Base-by-base conservation (phyloP, 2,113 vertebrate species). In the Herpetotheres cachinnans region DNA sequence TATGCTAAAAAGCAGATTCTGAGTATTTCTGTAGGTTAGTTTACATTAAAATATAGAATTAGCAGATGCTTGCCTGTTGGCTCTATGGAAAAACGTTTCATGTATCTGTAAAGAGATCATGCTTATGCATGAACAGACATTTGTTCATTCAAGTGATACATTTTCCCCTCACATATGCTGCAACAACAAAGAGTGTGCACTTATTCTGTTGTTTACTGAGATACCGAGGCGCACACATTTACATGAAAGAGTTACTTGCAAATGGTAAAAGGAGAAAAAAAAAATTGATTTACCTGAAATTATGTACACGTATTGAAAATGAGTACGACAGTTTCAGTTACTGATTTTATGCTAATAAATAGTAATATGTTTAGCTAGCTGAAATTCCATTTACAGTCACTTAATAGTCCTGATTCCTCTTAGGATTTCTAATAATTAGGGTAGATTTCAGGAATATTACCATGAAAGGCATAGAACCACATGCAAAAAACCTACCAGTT, bases 61-160 rank as follows among this genome's bases (percentile, higher is more conserved):
- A 91, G 72, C 95, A 93, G 89, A 69, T 88, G 70, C 58, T 96
- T 95, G 80, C 82, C 88, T 94, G 59, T 80, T 72, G 66, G 81
- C 14, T 34, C 81, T 58, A 54, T 17, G 52, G 73, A 46, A 40
- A 76, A 86, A 55, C 5, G 2, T 38, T 78, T 78, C 52, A 65
- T 7, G 2, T 76, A 36, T 86, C 80, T 88, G 85, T 30, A 50
- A 69, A 92, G 85, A 79, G 83, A 74, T 36, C 46, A 54, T 17
- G 42, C 40, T 65, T 46, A 49, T 55, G 83, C 86, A 82, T 30
- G 81, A 91, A 30, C 59, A 79, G 81, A 58, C 63, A 90, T 89
- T 71, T 96, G 49, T 50, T 90, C 90, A 86, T 76, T 71, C 77
- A 42, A 81, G 76, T 70, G 92, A 44, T 20, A 30, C 15, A 47